These are phyloP conservation scores for Acanthopagrus latus DNA, from an alignment of 2,797 vertebrate genomes.

Conservation along the genomic window DNA sequence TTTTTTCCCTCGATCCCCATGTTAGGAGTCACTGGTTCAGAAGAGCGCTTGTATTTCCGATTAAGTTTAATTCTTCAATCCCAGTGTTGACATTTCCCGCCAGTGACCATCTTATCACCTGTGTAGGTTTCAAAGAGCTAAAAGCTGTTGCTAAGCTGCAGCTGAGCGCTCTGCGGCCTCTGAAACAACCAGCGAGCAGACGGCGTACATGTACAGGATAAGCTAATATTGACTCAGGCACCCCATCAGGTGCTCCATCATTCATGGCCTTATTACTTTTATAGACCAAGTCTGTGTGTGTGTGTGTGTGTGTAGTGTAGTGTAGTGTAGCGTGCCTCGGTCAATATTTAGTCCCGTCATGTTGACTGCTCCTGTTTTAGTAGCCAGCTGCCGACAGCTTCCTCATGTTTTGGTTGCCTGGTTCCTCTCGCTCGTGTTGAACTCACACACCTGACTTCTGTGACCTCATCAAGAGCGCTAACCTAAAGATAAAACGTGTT, in stretches of 20 bases:
- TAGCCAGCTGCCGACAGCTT: constrained; percentile 30
- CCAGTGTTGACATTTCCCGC: constrained; percentile 11
- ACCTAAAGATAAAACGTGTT: not conserved
- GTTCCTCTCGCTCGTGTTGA: not conserved
- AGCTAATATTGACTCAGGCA: constrained; percentile 56
- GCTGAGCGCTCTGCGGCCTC: not conserved
- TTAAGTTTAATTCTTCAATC: not conserved
- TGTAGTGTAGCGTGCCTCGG: constrained; percentile 25
- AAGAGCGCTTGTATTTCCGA: not conserved
- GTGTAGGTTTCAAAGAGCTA: constrained; percentile 2
- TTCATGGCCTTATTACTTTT: constrained; percentile 27
- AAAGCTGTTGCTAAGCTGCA: constrained; percentile 15
- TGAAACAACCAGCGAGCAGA: constrained; percentile 14
- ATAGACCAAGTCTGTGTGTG: not conserved
- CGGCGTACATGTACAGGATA: constrained; percentile 3
- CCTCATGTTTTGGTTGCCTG: constrained; percentile 1
- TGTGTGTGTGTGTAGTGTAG: constrained; percentile 24
- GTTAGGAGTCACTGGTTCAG: not conserved
- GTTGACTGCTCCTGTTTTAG: constrained; percentile 27
- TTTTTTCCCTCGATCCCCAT: too few species aligned
- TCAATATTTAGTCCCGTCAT: constrained; percentile 51
- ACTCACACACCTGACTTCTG: not conserved
- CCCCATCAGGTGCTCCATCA: constrained; percentile 29
- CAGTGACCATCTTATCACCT: constrained; percentile 6
- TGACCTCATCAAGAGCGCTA: not conserved